Conservation (phyloP, 64 coral and sea anemone genomes). For the Acropora yongei region DNA sequence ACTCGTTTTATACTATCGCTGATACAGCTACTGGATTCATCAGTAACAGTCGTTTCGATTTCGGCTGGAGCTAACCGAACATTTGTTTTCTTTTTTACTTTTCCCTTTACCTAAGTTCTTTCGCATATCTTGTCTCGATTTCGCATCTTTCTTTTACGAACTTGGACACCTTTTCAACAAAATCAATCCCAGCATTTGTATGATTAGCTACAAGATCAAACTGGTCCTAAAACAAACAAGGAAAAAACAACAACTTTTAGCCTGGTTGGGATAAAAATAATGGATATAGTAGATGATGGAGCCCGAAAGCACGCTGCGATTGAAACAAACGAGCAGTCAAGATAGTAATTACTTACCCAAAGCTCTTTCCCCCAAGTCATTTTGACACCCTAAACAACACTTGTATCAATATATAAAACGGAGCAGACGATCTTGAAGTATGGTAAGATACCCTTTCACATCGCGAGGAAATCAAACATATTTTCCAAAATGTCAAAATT, state of each 20-base stretch:
- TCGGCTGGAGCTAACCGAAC: not conserved
- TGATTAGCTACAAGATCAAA: slow-evolving; percentile 89
- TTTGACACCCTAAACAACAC: slow-evolving; percentile 23
- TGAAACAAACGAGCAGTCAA: slow-evolving; percentile 44
- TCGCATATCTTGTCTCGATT: slow-evolving; percentile 96
- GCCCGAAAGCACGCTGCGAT: slow-evolving; percentile 2
- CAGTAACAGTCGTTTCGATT: slow-evolving; percentile 31
- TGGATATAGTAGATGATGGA: too few species aligned
- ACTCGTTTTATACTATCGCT: not conserved
- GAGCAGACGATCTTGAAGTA: slow-evolving; percentile 15
- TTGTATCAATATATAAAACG: not conserved
- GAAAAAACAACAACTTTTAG: not conserved
- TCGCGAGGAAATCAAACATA: not conserved
- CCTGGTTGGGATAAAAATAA: not conserved
- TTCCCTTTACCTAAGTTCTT: slow-evolving; percentile 79
- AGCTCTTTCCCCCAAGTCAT: slow-evolving; percentile 99
- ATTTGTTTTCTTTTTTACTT: not conserved
- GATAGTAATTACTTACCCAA: slow-evolving; percentile 76
- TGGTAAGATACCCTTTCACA: not conserved
- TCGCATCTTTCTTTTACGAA: slow-evolving; percentile 95
- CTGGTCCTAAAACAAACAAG: slow-evolving; percentile 79
- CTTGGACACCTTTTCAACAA: slow-evolving; percentile 90
- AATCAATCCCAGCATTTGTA: slow-evolving; percentile 88
- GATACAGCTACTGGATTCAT: not conserved
- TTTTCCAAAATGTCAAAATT: slow-evolving; percentile 34